Evolutionary conservation across 2,888 invertebrate species (phyloP), one percentile per base, ranked within the genome.

Genomic region (Euplexia lucipara): DNA sequence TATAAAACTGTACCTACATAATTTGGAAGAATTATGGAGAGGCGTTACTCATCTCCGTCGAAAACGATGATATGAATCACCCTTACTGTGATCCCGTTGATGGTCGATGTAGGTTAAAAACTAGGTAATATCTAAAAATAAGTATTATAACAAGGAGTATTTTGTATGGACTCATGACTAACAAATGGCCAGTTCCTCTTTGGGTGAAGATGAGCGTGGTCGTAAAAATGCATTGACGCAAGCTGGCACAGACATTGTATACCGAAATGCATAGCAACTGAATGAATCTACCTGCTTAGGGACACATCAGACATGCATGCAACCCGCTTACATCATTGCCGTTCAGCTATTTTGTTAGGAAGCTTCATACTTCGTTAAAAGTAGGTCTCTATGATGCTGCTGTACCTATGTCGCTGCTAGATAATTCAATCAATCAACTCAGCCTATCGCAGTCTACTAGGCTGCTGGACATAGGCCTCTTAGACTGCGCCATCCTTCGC

Each of bases 81-180:
- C 26, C 48, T 7, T 70, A 26, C 26, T 2, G 30, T 42, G 18
- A 37, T 65, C 57, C 71, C 9, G 35, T 3, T 51, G 57, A 71
- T 47, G 57, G 20, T 42, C 51, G 20, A 32, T 32, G 18, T 70
- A 39, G 64, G 67, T 68, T 34, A 64, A 65, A 47, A 65, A 65
- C 35, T 22, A 54, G 41, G 66, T 57, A 70, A 70, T 65, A 12
- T 65, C 72, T 71, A 70, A 57, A 70, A 70, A 70, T 70, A 71
- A 69, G 6, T 39, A 65, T 65, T 44, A 20, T 45, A 51, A n/a
- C 34, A 70, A 61, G 61, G 26, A 69, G 34, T 49, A 37, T 37
- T n/a, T 34, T 47, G 14, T 30, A 16, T 30, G 41, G 16, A 20
- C 20, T 37, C 8, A 63, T 59, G 67, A 67, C 60, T 67, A 67